phyloP scores from a whole-genome alignment of 2,113 vertebrate genomes.

The Halcyon senegalensis region DNA sequence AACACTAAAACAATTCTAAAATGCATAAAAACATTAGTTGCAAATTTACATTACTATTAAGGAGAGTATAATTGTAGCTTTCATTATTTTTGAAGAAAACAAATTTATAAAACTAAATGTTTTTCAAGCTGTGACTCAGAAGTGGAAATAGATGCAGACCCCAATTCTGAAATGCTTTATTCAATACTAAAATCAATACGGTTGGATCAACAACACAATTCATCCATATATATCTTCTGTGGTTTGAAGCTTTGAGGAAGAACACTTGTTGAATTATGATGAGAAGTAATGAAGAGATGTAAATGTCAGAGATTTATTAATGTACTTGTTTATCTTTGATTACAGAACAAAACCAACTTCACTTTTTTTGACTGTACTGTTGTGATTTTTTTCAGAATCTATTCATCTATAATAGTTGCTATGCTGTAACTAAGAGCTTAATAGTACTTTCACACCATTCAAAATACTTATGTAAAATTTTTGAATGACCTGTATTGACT shows the following conservation, averaged over 20 bases:
- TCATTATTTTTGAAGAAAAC: not conserved
- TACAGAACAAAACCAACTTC: not conserved
- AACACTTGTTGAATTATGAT: not conserved
- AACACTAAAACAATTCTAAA: not conserved
- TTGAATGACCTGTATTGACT: not conserved
- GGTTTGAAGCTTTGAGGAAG: not conserved
- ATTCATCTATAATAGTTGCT: not conserved
- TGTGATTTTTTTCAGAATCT: not conserved
- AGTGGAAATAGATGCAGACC: not conserved
- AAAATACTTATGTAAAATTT: not conserved
- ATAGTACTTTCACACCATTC: not conserved
- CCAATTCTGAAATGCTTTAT: not conserved
- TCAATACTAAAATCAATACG: not conserved
- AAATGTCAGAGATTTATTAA: not conserved
- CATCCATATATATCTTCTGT: not conserved
- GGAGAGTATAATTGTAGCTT: not conserved
- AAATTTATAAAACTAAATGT: not conserved
- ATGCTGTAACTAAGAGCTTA: not conserved
- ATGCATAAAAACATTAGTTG: not conserved
- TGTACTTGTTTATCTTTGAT: not conserved
- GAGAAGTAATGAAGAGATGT: not conserved
- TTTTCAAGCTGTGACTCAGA: not conserved
- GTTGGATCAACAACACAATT: not conserved
- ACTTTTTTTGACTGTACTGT: not conserved
- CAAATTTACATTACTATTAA: not conserved